phyloP scores from a whole-genome alignment of 2,113 vertebrate genomes.

The Toxotes jaculatrix region DNA sequence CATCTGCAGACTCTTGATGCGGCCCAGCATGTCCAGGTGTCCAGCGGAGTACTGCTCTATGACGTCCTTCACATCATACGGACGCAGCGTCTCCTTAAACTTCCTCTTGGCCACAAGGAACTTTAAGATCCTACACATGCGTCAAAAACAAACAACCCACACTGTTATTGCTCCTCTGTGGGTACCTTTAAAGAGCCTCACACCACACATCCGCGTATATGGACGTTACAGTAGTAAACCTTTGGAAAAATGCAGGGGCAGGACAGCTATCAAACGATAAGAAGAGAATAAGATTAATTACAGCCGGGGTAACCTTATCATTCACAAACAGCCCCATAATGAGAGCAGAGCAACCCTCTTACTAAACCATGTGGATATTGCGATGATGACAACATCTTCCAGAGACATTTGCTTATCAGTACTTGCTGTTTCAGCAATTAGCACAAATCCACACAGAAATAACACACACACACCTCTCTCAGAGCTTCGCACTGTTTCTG shows the following conservation, averaged over 20 bases:
- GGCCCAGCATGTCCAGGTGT: constrained; percentile 97
- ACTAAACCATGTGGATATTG: constrained; percentile 55
- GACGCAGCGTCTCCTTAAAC: constrained; percentile 97
- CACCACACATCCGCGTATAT: not conserved
- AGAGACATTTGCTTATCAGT: constrained; percentile 71
- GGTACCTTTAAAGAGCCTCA: constrained; percentile 27
- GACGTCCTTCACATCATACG: constrained; percentile 97
- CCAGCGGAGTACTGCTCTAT: constrained; percentile 99
- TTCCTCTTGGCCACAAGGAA: constrained; percentile 99
- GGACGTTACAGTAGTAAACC: constrained; percentile 50
- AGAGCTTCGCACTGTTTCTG: not conserved
- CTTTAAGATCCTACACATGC: constrained; percentile 91
- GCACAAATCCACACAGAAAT: constrained; percentile 32
- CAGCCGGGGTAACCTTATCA: constrained; percentile 75
- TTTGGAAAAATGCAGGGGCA: constrained; percentile 57
- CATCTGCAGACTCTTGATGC: constrained; percentile 96
- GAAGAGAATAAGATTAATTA: constrained; percentile 76
- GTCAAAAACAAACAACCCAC: constrained; percentile 42
- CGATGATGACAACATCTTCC: constrained; percentile 57
- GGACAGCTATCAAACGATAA: constrained; percentile 57
- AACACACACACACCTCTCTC: constrained; percentile 15
- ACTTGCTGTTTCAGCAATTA: constrained; percentile 76
- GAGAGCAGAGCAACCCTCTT: constrained; percentile 39
- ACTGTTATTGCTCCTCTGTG: constrained; percentile 24
- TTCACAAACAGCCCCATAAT: constrained; percentile 72